A percentile compares a stretch with the other conserved stretches of the same genome.
phyloP scores from a whole-genome alignment of 2,113 vertebrate species.

The Proterorhinus semilunaris region DNA sequence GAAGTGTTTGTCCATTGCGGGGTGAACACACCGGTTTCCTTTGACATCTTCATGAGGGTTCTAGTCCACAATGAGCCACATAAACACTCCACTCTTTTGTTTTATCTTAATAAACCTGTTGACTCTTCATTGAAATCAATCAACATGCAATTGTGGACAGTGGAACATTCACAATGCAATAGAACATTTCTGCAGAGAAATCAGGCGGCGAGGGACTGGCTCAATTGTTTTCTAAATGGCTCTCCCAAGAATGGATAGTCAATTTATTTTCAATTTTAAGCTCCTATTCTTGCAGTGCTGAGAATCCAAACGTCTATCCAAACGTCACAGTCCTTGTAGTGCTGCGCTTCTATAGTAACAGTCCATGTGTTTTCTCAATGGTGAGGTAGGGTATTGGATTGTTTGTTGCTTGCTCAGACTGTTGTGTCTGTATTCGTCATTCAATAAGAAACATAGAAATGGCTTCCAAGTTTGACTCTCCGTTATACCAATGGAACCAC shows the following conservation, averaged over 20 bases:
- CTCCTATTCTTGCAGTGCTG: constrained; percentile 1
- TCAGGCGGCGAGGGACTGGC: constrained; percentile 6
- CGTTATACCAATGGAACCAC: too few species aligned
- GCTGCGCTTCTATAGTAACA: background rate
- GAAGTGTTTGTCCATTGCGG: background rate
- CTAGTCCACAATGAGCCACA: background rate
- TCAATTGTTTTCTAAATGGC: constrained; percentile 29
- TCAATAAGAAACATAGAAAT: too few species aligned
- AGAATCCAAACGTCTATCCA: constrained; percentile 1
- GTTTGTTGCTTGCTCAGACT: background rate
- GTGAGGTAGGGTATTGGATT: background rate
- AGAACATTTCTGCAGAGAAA: background rate
- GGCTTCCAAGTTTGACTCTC: too few species aligned
- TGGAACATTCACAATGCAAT: constrained; percentile 6
- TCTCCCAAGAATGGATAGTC: constrained; percentile 24
- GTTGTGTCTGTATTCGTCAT: too few species aligned
- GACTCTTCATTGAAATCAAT: constrained; percentile 7
- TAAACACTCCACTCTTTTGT: background rate
- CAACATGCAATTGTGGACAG: constrained; percentile 15
- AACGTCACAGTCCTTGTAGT: background rate
- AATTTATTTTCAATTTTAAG: constrained; percentile 39
- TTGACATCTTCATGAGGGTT: background rate
- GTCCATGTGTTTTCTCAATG: background rate
- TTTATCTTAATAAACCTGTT: background rate
- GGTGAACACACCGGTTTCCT: background rate